These are phyloP conservation scores for Chrysogorgia sp. DNA, from an alignment of 92 coral and sea anemone genomes.

Conservation along the genomic window DNA sequence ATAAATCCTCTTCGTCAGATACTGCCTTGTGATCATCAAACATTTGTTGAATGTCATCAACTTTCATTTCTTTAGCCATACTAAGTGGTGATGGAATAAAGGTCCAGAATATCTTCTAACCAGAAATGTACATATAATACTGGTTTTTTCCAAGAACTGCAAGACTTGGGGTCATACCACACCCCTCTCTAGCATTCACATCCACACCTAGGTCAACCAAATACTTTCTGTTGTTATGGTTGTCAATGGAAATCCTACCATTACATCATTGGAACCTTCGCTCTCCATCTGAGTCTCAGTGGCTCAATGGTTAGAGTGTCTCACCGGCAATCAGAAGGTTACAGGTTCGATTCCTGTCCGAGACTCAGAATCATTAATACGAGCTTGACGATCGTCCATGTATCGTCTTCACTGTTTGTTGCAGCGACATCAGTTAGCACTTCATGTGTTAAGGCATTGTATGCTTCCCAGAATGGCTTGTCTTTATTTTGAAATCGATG, in stretches of 20 bases:
- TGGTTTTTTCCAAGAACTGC: constrained; percentile 45
- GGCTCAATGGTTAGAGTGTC: no score
- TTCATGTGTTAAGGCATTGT: constrained; percentile 9
- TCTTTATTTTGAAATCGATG: constrained; percentile 20
- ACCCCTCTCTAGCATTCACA: constrained; percentile 50
- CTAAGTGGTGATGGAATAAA: constrained; percentile 32
- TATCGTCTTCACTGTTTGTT: constrained; percentile 51
- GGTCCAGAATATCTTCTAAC: constrained; percentile 32
- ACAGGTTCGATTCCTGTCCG: no score
- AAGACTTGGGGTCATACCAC: constrained; percentile 53
- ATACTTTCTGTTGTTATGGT: constrained; percentile 16
- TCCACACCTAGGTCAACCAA: constrained; percentile 48
- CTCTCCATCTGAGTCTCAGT: no score
- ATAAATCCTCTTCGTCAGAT: constrained; percentile 46
- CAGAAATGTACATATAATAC: constrained; percentile 14
- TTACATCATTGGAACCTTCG: no score
- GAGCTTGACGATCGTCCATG: no score
- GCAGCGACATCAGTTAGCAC: constrained; percentile 10
- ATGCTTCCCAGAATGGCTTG: constrained; percentile 55
- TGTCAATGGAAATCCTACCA: constrained; percentile 24
- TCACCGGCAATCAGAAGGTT: no score
- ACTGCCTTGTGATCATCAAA: constrained; percentile 18
- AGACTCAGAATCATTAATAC: no score
- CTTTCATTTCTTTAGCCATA: constrained; percentile 25
- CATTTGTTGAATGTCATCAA: neutral